Conservation (phyloP, 2,113 vertebrate species). For the Lepisosteus oculatus region DNA sequence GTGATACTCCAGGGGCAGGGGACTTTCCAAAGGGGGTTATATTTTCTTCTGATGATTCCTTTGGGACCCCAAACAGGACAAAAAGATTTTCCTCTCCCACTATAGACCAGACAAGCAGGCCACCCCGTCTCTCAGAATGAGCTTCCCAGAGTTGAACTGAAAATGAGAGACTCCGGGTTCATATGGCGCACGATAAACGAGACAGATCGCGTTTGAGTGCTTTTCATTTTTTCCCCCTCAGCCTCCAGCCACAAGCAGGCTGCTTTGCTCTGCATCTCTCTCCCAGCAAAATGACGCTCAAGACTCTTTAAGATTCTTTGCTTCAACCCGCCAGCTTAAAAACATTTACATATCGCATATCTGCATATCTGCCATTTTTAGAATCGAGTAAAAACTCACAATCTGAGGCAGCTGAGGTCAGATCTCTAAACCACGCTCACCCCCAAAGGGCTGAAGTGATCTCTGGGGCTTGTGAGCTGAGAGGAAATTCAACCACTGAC, state of each 20-base stretch:
- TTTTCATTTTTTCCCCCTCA: no score
- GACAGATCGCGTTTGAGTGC: no score
- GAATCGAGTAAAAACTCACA: background rate
- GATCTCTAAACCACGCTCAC: constrained; percentile 54
- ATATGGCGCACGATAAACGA: no score
- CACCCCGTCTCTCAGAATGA: no score
- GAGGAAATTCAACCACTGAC: constrained; percentile 62
- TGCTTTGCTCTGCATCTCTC: no score
- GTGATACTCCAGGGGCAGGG: background rate
- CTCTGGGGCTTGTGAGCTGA: constrained; percentile 39
- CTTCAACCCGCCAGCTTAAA: background rate
- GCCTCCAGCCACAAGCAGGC: no score
- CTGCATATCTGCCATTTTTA: background rate
- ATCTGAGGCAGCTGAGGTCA: constrained; percentile 47
- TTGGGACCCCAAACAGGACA: constrained; percentile 13
- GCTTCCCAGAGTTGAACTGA: no score
- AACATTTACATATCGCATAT: background rate
- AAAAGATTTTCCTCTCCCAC: constrained; percentile 21
- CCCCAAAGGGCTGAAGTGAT: constrained; percentile 60
- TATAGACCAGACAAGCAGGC: no score
- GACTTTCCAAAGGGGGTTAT: constrained; percentile 14
- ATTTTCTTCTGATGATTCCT: constrained; percentile 17
- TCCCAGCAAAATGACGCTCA: no score
- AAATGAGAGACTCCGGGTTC: no score
- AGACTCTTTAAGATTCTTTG: background rate